Conservation (phyloP, 2,113 vertebrate species). For the Pygoscelis antarcticus region DNA sequence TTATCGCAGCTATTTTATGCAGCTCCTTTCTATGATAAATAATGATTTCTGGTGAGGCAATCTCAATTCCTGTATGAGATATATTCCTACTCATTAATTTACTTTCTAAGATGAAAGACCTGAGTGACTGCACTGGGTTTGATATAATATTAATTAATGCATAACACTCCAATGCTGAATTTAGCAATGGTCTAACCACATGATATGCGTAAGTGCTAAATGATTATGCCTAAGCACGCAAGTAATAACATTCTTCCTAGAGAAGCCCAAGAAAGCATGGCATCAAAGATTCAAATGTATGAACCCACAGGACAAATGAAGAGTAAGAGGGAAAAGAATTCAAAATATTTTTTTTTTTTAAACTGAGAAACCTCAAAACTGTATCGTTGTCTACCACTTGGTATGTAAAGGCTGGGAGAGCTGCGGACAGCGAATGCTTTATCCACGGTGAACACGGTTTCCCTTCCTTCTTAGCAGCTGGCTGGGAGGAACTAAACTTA, state of each 20-base stretch:
- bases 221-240: neutral
- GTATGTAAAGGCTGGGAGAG: neutral
- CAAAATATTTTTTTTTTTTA: neutral
- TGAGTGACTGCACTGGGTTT: neutral
- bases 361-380: neutral
- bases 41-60: neutral
- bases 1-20: neutral
- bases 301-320: neutral
- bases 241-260: neutral
- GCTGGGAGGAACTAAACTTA: conserved; percentile 79
- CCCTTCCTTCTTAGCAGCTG: conserved; percentile 77
- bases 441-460: conserved; percentile 21
- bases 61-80: neutral
- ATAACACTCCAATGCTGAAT: neutral
- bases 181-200: neutral
- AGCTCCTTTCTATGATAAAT: neutral
- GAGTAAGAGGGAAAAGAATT: neutral
- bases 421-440: neutral
- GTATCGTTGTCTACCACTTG: neutral
- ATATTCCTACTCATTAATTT: neutral
- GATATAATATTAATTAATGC: conserved; percentile 4
- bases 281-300: neutral
- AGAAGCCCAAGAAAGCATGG: neutral
- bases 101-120: conserved; percentile 18
- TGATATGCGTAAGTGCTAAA: neutral